Base-by-base conservation (phyloP, 2,797 vertebrate genomes). In the Leptoclinus maculatus region DNA sequence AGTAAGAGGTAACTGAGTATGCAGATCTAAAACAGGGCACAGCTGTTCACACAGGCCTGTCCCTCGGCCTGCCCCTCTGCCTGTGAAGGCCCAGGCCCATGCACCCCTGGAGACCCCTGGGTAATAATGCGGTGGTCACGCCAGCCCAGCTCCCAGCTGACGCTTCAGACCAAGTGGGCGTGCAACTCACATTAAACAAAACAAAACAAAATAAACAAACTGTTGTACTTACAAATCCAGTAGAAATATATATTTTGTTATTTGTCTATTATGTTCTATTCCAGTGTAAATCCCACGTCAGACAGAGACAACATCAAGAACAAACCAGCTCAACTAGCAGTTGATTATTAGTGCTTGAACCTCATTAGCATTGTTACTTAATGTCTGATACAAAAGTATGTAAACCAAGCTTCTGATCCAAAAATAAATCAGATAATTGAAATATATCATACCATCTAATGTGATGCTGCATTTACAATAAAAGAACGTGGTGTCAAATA, bases 21-120 rank as follows among this genome's bases (percentile, higher is more conserved):
- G 83, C 87, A 59, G 86, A 85, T 90, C 91, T 94, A 93, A 93
- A 94, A 94, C 93, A 94, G 93, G 91, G 91, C 87, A 91, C 95
- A 95, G 93, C 93, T 94, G 93, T 94, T 95, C 91, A 94, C 89
- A 92, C 91, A 92, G 91, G 89, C 89, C 86, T 87, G 90, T 90
- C 85, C 90, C 86, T 74, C 87, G 67, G 89, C 85, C 82, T 79
- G 76, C 79, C 83, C 73, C 87, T 87, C 89, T 89, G 83, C 83
- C 78, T 41, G 80, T 85, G 87, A 92, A 90, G 85, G 82, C 79
- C 85, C 82, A 83, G 84, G 76, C 79, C 84, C 79, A 68, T 69
- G 74, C 89, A 90, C 89, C 92, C 90, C 89, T 90, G 89, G 90
- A 91, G 89, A 93, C 87, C 84, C 66, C 75, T 76, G 87, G 86